A percentile compares a stretch with the other conserved stretches of the same genome.
Conservation (phyloP, 2,888 invertebrate genomes). For the Calephelis perditalis region DNA sequence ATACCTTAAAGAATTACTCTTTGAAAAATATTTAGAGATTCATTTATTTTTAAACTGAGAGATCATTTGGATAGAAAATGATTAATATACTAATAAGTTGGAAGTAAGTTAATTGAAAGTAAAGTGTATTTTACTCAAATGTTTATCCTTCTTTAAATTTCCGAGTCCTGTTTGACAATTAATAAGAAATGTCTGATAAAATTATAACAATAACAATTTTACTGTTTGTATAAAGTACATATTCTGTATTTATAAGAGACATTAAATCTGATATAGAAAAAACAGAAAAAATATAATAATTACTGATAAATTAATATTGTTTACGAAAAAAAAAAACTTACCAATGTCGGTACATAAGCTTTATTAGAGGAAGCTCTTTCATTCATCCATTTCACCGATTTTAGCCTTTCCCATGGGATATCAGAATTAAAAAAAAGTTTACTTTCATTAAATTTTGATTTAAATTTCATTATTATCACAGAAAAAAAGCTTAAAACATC, state of each 20-base stretch:
- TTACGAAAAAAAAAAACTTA: slow-evolving; percentile 39
- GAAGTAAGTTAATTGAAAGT: too few species aligned
- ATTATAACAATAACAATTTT: too few species aligned
- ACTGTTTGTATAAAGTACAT: not conserved
- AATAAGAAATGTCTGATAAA: too few species aligned
- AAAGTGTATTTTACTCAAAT: too few species aligned
- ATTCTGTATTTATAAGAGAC: not conserved
- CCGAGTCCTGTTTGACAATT: too few species aligned
- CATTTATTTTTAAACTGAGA: too few species aligned
- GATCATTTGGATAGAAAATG: too few species aligned
- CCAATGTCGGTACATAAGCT: slow-evolving; percentile 91
- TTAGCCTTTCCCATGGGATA: slow-evolving; percentile 65
- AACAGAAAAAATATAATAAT: not conserved
- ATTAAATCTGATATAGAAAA: not conserved
- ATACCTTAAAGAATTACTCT: too few species aligned
- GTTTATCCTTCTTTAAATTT: too few species aligned
- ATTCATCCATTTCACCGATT: slow-evolving; percentile 87
- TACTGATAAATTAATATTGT: too few species aligned
- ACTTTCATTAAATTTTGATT: slow-evolving; percentile 72
- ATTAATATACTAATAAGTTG: too few species aligned
- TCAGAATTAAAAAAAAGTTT: slow-evolving; percentile 66
- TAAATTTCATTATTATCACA: slow-evolving; percentile 74
- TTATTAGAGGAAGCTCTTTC: slow-evolving; percentile 83
- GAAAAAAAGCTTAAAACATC: slow-evolving; percentile 72
- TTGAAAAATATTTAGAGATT: too few species aligned